These are phyloP conservation scores for Pseudotriccus pelzelni DNA, from an alignment of 2,797 vertebrate genomes.

Conservation along the genomic window DNA sequence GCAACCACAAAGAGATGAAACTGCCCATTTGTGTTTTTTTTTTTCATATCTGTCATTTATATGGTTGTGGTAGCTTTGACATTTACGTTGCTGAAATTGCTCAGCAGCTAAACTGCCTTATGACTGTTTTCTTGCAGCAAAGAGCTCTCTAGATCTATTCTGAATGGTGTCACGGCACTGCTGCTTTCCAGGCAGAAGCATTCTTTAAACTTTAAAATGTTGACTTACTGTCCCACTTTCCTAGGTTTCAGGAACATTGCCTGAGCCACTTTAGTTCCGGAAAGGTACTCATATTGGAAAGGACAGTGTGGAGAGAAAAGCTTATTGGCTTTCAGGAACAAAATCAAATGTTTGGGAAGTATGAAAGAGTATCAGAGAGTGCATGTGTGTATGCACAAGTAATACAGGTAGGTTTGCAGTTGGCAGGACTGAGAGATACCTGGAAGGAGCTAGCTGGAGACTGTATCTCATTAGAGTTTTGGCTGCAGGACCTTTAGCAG, in stretches of 20 bases:
- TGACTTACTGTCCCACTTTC: not conserved
- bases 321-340: not conserved
- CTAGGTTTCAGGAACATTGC: not conserved
- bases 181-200: not conserved
- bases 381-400: fast-evolving
- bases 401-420: not conserved
- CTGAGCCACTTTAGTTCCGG: not conserved
- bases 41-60: conserved; percentile 12
- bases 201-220: not conserved
- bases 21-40: not conserved
- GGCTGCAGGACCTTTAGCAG: not conserved
- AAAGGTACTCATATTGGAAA: not conserved
- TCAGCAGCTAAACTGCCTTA: conserved; percentile 1
- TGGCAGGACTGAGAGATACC: not conserved
- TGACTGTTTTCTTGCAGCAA: not conserved
- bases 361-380: not conserved
- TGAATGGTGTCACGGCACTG: not conserved
- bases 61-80: not conserved
- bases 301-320: not conserved
- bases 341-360: not conserved
- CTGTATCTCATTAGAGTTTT: not conserved
- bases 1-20: not conserved
- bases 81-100: conserved; percentile 38
- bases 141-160: not conserved
- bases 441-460: not conserved